Conservation (phyloP, 2,797 vertebrate genomes). For the Parotocinclus haroldoi region DNA sequence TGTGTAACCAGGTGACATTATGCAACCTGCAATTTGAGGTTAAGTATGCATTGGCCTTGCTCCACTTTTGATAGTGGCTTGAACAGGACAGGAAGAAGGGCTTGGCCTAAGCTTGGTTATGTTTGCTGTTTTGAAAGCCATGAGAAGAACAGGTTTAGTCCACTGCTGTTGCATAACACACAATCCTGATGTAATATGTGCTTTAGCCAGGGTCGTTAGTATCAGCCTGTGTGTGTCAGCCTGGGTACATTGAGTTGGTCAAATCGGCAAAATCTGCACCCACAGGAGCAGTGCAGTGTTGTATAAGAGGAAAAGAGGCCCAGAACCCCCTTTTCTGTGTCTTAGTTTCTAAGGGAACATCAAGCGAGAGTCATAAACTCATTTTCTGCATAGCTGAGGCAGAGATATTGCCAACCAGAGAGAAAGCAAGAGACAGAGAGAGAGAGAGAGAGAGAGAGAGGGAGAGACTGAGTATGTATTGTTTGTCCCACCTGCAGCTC, state of each 20-base stretch:
- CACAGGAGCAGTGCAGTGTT: no score
- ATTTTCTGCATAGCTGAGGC: conserved; percentile 42
- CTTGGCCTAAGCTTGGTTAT: conserved; percentile 25
- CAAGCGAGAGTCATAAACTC: conserved; percentile 42
- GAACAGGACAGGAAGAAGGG: conserved; percentile 13
- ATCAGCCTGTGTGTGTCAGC: conserved; percentile 15
- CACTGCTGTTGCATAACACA: conserved; percentile 31
- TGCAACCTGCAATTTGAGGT: not conserved
- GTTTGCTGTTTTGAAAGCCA: conserved; percentile 25
- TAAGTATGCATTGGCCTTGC: conserved; percentile 15
- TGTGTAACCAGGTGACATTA: not conserved
- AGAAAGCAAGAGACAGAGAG: conserved; percentile 2
- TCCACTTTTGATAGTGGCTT: conserved; percentile 3
- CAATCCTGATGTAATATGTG: conserved; percentile 39
- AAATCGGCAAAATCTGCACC: no score
- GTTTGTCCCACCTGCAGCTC: conserved; percentile 48
- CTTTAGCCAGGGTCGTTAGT: conserved; percentile 33
- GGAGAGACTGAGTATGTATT: conserved; percentile 47
- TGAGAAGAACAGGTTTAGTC: conserved; percentile 14
- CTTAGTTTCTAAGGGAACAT: conserved; percentile 27
- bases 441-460: conserved; percentile 18
- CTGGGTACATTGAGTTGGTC: conserved; percentile 2
- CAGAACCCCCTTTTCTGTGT: not conserved
- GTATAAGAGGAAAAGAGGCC: no score
- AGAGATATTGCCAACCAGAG: conserved; percentile 30